A percentile compares a stretch with the other conserved stretches of the same genome.
phyloP scores from a whole-genome alignment of 2,888 invertebrate genomes.

The Dynastes tityus region DNA sequence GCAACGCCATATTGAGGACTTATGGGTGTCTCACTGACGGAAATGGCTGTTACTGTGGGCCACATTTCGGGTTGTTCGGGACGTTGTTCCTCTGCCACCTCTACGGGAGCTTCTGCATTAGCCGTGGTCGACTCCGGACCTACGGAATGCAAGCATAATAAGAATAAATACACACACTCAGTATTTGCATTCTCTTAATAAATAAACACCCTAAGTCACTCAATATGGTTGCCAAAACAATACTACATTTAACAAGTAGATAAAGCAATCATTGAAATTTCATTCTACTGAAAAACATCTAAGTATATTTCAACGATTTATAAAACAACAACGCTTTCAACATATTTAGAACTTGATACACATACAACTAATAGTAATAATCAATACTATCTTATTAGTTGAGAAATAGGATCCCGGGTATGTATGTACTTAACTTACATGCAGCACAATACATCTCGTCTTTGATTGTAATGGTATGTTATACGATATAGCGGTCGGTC shows the following conservation, averaged over 20 bases:
- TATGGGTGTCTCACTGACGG: constrained; percentile 75
- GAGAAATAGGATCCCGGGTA: too few species aligned
- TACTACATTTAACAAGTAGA: neutral
- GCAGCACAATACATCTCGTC: too few species aligned
- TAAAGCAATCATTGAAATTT: too few species aligned
- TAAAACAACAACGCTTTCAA: too few species aligned
- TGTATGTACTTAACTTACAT: too few species aligned
- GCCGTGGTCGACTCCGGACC: constrained; percentile 70
- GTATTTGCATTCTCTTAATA: constrained; percentile 45
- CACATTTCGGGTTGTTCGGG: constrained; percentile 59
- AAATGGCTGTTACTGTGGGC: constrained; percentile 59
- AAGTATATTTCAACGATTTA: too few species aligned
- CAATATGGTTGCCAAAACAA: constrained; percentile 61
- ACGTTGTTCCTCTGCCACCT: constrained; percentile 60
- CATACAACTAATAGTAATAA: too few species aligned
- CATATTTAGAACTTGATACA: too few species aligned
- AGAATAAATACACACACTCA: constrained; percentile 44
- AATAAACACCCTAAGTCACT: constrained; percentile 60
- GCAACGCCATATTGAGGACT: constrained; percentile 79
- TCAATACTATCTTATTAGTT: too few species aligned
- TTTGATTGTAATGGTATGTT: too few species aligned
- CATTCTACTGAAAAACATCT: too few species aligned
- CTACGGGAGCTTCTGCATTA: constrained; percentile 65
- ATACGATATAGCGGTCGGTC: too few species aligned
- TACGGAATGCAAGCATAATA: constrained; percentile 66